phyloP scores from a whole-genome alignment of 1,140 invertebrate species.

The Acromyrmex echinatior region DNA sequence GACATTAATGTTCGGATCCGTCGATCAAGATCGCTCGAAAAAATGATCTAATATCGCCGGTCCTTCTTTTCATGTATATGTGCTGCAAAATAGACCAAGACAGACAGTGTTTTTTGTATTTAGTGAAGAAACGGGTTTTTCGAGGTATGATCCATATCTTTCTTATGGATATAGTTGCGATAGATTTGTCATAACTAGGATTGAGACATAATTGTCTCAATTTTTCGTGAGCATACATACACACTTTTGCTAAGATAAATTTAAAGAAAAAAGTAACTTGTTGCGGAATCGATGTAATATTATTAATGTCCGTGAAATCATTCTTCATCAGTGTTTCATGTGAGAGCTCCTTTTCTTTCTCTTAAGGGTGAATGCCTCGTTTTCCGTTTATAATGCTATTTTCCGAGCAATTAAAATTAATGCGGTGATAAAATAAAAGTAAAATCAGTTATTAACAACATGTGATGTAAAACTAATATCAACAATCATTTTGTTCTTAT shows the following conservation, averaged over 20 bases:
- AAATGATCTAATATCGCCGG: neutral
- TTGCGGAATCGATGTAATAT: slow-evolving; percentile 46
- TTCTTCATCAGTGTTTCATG: slow-evolving; percentile 21
- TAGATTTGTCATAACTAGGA: neutral
- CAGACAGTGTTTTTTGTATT: slow-evolving; percentile 31
- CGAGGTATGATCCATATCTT: neutral
- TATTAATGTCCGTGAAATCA: slow-evolving; percentile 1
- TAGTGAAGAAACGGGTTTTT: neutral
- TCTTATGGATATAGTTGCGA: neutral
- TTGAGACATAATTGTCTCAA: neutral
- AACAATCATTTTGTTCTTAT: neutral
- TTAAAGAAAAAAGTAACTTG: slow-evolving; percentile 48
- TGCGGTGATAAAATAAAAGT: neutral
- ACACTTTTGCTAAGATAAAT: neutral
- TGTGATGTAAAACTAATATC: neutral
- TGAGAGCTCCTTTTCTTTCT: neutral
- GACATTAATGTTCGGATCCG: neutral
- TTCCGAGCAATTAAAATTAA: neutral
- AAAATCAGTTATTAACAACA: neutral
- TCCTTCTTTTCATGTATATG: neutral
- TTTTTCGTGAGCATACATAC: neutral
- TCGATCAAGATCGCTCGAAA: neutral
- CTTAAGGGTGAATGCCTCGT: neutral
- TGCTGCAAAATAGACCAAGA: neutral
- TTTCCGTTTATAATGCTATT: slow-evolving; percentile 2